These are phyloP conservation scores for Lepidothrix coronata DNA, from an alignment of 2,113 vertebrate species.

Conservation along the genomic window DNA sequence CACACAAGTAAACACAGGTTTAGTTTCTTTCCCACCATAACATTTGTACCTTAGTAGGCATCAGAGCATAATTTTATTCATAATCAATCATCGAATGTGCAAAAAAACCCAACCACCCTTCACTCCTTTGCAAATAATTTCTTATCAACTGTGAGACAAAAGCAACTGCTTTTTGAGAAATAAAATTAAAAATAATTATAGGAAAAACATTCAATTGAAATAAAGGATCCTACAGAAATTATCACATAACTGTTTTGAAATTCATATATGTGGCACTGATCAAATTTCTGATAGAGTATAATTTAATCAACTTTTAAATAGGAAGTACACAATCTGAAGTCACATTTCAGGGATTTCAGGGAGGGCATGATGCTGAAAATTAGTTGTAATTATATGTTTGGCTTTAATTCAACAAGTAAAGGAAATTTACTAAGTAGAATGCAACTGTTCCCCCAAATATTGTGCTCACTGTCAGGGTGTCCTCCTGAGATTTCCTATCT, in stretches of 20 bases:
- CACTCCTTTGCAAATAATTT: neutral
- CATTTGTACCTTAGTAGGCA: neutral
- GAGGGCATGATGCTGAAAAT: neutral
- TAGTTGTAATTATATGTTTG: neutral
- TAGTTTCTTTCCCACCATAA: neutral
- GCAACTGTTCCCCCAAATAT: neutral
- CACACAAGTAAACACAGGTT: neutral
- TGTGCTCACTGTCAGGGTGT: neutral
- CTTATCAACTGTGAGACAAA: neutral
- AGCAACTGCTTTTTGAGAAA: neutral
- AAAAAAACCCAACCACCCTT: neutral
- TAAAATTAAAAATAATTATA: neutral
- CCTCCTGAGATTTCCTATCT: conserved; percentile 16
- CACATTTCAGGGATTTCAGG: neutral
- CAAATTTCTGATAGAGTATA: neutral
- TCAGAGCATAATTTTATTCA: neutral
- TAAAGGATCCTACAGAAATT: neutral
- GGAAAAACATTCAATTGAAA: neutral
- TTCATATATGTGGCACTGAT: neutral
- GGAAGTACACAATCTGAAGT: neutral
- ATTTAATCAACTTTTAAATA: neutral
- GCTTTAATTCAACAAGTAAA: neutral
- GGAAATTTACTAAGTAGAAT: neutral
- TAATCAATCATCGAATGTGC: neutral
- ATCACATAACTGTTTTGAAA: neutral